A percentile compares a stretch with the other conserved stretches of the same genome.
Conservation (phyloP, 2,888 invertebrate genomes). For the Ctena decussata region DNA sequence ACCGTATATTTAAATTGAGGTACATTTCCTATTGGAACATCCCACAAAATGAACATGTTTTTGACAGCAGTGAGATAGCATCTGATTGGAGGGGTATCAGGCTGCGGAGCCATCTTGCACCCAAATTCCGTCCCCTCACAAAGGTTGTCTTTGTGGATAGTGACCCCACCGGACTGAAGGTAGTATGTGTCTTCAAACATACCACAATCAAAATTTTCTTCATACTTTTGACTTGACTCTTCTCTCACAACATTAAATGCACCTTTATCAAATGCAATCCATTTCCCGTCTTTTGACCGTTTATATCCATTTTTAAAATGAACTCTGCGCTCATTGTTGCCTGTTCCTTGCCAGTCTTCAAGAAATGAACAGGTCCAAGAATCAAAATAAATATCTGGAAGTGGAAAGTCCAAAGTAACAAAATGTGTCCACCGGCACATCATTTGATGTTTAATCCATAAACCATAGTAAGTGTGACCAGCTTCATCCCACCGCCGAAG, state of each 20-base stretch:
- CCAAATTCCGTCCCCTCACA: constrained; percentile 38
- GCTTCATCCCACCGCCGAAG: constrained; percentile 68
- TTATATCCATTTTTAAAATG: constrained; percentile 70
- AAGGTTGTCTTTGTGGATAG: constrained; percentile 48
- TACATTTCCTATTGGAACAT: constrained; percentile 57
- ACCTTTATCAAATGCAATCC: constrained; percentile 66
- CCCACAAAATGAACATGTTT: constrained; percentile 52
- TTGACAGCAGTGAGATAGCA: constrained; percentile 60
- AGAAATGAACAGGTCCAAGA: constrained; percentile 68
- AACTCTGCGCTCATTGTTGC: constrained; percentile 60
- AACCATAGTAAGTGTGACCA: constrained; percentile 67
- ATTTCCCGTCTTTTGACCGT: constrained; percentile 49
- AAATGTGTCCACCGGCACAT: constrained; percentile 67
- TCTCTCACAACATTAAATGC: constrained; percentile 66
- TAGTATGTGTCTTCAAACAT: constrained; percentile 46
- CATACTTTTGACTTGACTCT: constrained; percentile 49
- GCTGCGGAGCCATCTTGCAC: constrained; percentile 35
- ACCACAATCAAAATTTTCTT: constrained; percentile 61
- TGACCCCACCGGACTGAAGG: constrained; percentile 73
- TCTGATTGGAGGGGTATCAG: constrained; percentile 51
- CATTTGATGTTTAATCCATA: constrained; percentile 72
- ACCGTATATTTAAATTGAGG: constrained; percentile 70
- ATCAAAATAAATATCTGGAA: constrained; percentile 61
- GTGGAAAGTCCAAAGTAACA: constrained; percentile 71
- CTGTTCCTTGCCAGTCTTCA: constrained; percentile 73